Evolutionary conservation across 2,113 vertebrate genomes (phyloP).

Genomic region (Australoheros scitulus): DNA sequence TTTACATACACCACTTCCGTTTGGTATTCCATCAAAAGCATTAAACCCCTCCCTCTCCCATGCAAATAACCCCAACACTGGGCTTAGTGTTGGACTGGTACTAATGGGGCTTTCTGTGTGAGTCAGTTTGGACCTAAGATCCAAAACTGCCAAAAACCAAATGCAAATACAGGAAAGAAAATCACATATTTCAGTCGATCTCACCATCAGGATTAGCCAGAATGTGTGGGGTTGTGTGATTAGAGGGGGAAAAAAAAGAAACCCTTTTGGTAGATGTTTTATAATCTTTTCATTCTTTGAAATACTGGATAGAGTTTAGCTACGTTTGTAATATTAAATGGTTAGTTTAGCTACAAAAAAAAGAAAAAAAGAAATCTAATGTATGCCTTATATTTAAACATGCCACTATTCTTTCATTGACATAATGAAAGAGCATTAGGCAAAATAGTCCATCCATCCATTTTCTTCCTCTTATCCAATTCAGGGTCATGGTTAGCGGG

Average conservation of each 20-base stretch:
- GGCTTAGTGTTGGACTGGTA: slow-evolving; percentile 39
- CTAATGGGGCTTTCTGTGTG: neutral
- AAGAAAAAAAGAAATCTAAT: neutral
- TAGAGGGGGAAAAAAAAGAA: neutral
- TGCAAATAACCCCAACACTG: slow-evolving; percentile 63
- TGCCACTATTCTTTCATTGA: neutral
- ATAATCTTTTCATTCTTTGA: neutral
- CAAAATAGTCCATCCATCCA: neutral
- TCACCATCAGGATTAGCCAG: neutral
- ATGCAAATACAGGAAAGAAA: neutral
- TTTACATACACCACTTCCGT: slow-evolving; percentile 79
- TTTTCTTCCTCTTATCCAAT: no score
- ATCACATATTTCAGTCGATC: neutral
- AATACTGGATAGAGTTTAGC: neutral
- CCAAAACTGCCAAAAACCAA: neutral
- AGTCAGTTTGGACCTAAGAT: neutral
- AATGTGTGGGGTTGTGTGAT: neutral
- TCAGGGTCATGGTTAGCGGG: no score
- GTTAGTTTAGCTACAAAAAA: neutral
- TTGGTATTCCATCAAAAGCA: slow-evolving; percentile 73
- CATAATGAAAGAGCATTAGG: neutral
- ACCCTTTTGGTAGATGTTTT: neutral
- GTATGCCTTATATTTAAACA: neutral
- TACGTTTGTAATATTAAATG: neutral
- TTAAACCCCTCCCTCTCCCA: slow-evolving; percentile 49